A percentile compares a stretch with the other conserved stretches of the same genome.
Conservation (phyloP, 2,888 invertebrate genomes). For the Drosophila affinis region DNA sequence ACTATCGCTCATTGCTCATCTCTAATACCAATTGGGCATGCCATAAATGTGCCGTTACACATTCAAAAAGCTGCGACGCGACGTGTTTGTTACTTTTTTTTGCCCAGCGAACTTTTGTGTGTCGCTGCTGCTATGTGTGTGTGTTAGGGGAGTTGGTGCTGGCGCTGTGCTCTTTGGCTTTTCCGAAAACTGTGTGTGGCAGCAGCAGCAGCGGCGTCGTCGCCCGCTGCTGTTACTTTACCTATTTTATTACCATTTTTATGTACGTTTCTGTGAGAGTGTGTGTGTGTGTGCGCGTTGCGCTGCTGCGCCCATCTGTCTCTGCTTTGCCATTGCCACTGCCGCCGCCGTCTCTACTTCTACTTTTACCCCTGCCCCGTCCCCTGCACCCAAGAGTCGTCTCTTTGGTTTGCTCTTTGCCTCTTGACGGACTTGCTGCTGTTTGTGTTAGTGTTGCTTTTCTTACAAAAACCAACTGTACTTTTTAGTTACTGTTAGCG, state of each 20-base stretch:
- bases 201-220: conserved; percentile 39
- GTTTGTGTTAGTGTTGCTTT: conserved; percentile 52
- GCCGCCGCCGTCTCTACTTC: conserved; percentile 31
- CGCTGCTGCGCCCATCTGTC: conserved; percentile 54
- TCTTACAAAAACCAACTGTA: conserved; percentile 78
- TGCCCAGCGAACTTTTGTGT: conserved; percentile 42
- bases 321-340: conserved; percentile 41
- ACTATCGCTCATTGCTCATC: conserved; percentile 28
- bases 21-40: conserved; percentile 51
- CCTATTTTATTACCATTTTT: conserved; percentile 78
- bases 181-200: conserved; percentile 60
- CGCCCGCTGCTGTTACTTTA: conserved; percentile 65
- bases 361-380: conserved; percentile 25
- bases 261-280: conserved; percentile 29
- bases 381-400: conserved; percentile 4
- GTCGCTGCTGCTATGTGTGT: conserved; percentile 13
- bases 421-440: conserved; percentile 45
- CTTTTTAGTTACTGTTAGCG: conserved; percentile 78
- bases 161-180: conserved; percentile 60
- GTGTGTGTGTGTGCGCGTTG: conserved; percentile 29
- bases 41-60: conserved; percentile 76
- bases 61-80: conserved; percentile 68
- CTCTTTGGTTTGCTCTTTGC: conserved; percentile 30
- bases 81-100: conserved; percentile 73
- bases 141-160: conserved; percentile 11